A percentile compares a stretch with the other conserved stretches of the same genome.
Evolutionary conservation across 2,888 invertebrate genomes (phyloP).

Genomic region (Saturnia pavonia): DNA sequence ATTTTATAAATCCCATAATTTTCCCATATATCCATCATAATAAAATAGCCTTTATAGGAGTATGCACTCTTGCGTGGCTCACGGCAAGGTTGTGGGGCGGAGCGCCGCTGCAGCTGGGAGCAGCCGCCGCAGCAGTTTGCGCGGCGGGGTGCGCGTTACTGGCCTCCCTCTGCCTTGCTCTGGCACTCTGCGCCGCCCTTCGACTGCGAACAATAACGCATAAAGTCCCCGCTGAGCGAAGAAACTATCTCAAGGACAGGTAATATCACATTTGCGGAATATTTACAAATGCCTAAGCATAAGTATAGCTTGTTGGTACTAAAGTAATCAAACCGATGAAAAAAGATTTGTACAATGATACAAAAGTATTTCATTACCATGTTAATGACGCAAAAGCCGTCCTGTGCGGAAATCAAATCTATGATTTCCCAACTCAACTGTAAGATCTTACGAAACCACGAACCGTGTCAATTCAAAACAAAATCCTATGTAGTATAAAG

Average conservation of each 20-base stretch:
- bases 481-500: too few species aligned
- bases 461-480: too few species aligned
- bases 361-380: too few species aligned
- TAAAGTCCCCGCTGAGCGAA: constrained; percentile 82
- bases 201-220: constrained; percentile 82
- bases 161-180: constrained; percentile 84
- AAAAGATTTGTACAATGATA: too few species aligned
- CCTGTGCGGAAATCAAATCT: too few species aligned
- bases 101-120: constrained; percentile 78
- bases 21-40: neutral
- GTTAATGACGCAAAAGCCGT: too few species aligned
- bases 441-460: too few species aligned
- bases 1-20: too few species aligned
- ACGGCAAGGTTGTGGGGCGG: constrained; percentile 86
- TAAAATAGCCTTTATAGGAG: constrained; percentile 67
- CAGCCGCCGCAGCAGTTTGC: constrained; percentile 84
- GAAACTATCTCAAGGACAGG: constrained; percentile 80
- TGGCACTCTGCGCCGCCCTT: constrained; percentile 85
- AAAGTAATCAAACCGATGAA: too few species aligned
- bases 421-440: too few species aligned
- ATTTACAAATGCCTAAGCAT: too few species aligned
- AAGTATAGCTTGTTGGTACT: too few species aligned
- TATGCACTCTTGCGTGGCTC: constrained; percentile 85
- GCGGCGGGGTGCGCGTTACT: constrained; percentile 86
- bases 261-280: constrained; percentile 32